Evolutionary conservation across 2,113 vertebrate genomes (phyloP).

Genomic region (Ptilonorhynchus violaceus): DNA sequence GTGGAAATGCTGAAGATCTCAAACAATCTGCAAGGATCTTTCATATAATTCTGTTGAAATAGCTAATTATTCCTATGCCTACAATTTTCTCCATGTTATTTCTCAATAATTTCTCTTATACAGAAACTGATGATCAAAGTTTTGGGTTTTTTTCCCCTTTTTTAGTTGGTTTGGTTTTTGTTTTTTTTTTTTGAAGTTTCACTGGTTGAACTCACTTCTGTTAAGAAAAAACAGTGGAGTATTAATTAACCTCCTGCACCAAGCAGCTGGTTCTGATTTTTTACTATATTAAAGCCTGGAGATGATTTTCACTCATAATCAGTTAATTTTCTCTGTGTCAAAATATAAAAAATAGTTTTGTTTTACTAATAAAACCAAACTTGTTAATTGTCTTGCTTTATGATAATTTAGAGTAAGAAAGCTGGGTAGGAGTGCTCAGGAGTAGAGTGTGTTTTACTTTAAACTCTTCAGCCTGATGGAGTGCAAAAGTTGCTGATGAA

Average conservation of each 20-base stretch:
- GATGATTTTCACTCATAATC: constrained; percentile 44
- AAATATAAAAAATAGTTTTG: neutral
- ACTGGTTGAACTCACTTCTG: neutral
- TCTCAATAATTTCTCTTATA: neutral
- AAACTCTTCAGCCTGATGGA: neutral
- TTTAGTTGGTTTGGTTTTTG: neutral
- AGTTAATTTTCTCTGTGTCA: constrained; percentile 34
- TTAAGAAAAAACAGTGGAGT: neutral
- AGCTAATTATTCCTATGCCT: neutral
- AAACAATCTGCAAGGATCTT: neutral
- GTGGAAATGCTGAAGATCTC: neutral
- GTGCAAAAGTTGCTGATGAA: neutral
- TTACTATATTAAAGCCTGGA: neutral
- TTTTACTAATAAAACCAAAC: neutral
- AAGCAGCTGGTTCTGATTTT: constrained; percentile 41
- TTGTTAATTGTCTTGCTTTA: constrained; percentile 27
- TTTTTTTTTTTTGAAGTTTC: neutral
- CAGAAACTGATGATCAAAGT: neutral
- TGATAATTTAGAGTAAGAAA: neutral
- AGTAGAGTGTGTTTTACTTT: neutral
- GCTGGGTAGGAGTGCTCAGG: neutral
- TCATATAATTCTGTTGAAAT: neutral
- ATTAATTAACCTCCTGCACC: constrained; percentile 28
- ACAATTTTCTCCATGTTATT: neutral
- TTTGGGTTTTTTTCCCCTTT: neutral